A percentile compares a stretch with the other conserved stretches of the same genome.
Evolutionary conservation across 2,797 vertebrate species (phyloP).

Genomic region (Capromys pilorides): DNA sequence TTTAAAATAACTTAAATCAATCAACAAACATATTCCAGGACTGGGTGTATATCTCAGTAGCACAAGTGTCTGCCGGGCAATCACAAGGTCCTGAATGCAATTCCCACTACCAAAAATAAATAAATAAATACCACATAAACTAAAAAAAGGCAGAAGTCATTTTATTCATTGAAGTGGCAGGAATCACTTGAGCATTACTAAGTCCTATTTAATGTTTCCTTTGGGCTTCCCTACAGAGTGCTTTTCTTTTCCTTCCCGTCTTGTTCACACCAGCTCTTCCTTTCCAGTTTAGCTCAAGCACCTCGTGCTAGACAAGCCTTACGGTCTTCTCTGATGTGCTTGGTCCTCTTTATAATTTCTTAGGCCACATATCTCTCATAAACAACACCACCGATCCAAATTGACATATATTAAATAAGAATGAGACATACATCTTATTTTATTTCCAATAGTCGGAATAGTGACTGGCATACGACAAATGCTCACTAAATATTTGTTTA

Average conservation of each 20-base stretch:
- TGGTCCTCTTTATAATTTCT: background rate
- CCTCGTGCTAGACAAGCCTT: background rate
- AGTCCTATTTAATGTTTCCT: background rate
- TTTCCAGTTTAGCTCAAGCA: background rate
- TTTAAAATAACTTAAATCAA: background rate
- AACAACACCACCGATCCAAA: background rate
- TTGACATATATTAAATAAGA: background rate
- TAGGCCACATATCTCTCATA: background rate
- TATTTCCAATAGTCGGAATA: background rate
- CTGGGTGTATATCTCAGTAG: too few species aligned
- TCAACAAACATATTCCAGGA: background rate
- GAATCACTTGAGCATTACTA: background rate
- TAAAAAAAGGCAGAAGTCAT: background rate
- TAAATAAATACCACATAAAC: background rate
- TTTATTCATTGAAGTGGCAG: background rate
- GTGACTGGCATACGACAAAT: background rate
- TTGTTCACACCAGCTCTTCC: background rate
- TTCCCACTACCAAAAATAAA: too few species aligned
- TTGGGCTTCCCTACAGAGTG: background rate
- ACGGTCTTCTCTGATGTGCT: background rate
- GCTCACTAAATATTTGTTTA: background rate
- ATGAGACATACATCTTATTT: background rate
- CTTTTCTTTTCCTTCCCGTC: background rate
- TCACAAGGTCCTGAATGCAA: too few species aligned
- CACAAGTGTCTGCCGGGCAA: too few species aligned